Percentiles rank a stretch among this genome's conserved stretches.
phyloP scores from a whole-genome alignment of 92 coral and sea anemone species.

The Porites rus region DNA sequence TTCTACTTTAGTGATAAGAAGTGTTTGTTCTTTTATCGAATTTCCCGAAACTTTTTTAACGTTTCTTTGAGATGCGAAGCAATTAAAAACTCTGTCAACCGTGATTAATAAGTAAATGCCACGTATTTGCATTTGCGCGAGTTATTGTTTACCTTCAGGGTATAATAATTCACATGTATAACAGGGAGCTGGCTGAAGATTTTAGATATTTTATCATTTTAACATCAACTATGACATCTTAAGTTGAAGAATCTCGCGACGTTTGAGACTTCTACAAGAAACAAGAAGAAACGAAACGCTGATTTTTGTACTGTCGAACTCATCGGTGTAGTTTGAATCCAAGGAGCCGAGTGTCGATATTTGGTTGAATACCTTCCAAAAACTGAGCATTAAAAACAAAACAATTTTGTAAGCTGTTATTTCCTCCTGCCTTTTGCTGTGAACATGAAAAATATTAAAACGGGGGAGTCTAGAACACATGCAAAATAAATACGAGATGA shows the following conservation, averaged over 20 bases:
- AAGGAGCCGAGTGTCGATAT: background rate
- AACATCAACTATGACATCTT: constrained; percentile 5
- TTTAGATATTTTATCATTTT: constrained; percentile 12
- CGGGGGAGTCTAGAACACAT: background rate
- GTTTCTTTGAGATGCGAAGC: constrained; percentile 16
- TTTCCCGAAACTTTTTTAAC: background rate
- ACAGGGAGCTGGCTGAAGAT: background rate
- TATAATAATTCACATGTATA: constrained; percentile 18
- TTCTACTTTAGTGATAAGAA: too few species aligned
- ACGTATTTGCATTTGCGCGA: background rate
- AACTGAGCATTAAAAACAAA: background rate
- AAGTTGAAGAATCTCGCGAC: background rate
- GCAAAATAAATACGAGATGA: background rate
- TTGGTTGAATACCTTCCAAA: background rate
- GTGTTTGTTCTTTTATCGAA: background rate
- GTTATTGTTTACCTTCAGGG: constrained; percentile 24
- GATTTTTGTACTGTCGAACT: background rate
- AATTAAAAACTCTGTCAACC: constrained; percentile 3
- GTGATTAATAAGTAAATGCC: constrained; percentile 10
- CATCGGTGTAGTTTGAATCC: background rate
- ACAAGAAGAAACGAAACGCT: background rate
- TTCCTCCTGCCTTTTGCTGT: background rate
- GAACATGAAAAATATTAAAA: background rate
- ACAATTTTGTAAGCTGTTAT: background rate
- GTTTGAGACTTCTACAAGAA: background rate